Evolutionary conservation across 2,888 invertebrate species (phyloP), one percentile per base, ranked within the genome.

Genomic region (Caenorhabditis sp.): DNA sequence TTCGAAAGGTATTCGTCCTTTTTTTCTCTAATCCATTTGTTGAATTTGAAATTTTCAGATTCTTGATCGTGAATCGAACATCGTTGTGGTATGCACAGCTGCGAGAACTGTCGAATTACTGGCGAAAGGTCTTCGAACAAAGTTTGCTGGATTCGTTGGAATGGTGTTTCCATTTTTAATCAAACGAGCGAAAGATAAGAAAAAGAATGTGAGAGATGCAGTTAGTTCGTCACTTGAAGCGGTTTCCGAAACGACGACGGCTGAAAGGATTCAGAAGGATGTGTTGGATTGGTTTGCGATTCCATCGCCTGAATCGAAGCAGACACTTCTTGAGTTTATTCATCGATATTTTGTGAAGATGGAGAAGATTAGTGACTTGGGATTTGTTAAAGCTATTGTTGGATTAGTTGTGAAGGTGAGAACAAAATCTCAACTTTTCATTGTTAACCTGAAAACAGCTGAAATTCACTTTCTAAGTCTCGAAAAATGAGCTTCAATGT

Each of bases 131-230:
- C 90, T 99, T 49, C 93, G 95, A 67, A 93, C 93, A 88, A 92
- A 93, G 70, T 99, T 96, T 89, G 91, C 92, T 14, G 92, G 93
- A 0, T 96, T 95, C 90, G 93, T 96, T 0, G 67, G 82, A 43
- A 82, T 81, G 81, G 78, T 88, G 62, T 83, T 90, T 66, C 87
- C 89, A 90, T 88, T 93, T 0, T 90, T 96, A 53, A 89, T 97
- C 43, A 97, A 97, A 86, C 97, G 97, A 89, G 97, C 97, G 87
- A 95, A 95, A 86, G 97, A 99, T 89, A 97, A 95, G 90, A 99
- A 97, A 87, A 91, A 92, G 1, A 93, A 92, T 86, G 97, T 97
- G 1, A 95, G 97, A 0, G 88, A 91, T 0, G 93, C 94, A 0
- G 89, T 97, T 60, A 90, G 94, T 63, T 96, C 96, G 67, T 93